Evolutionary conservation across 1,140 invertebrate genomes (phyloP), one percentile per base, ranked within the genome.

Genomic region (Mylabris phalerata): DNA sequence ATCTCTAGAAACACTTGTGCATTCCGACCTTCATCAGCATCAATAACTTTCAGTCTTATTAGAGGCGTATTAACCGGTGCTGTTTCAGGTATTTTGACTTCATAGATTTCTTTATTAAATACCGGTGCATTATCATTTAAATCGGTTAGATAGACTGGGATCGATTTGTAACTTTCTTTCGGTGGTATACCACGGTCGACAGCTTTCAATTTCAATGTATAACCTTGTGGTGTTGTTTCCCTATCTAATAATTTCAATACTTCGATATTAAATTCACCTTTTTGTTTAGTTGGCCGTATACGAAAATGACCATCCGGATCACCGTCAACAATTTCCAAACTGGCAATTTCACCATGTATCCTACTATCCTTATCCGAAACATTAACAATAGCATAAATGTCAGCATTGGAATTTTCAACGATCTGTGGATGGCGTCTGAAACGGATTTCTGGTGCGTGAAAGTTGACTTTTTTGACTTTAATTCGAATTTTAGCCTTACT

Each of bases 331-430:
- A 98, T 95, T 63, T 91, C 86, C n/a, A 98, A 77, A 43, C 78
- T 80, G 9, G 82, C 82, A 32, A 97, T 90, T 65, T 89, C 78
- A 0, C 94, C 95, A 72, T 93, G 89, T 3, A 84, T 77, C 0
- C 93, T 93, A 38, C 77, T 75, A 73, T 98, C 95, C 11, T 81
- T 78, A 71, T 98, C 94, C 9, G 81, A 80, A 0, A 95, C 89
- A 13, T 83, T 82, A 2, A 98, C 84, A 42, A 97, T 93, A 0
- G 93, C 94, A 71, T 94, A 96, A 50, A 93, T 89, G 67, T 92
- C 84, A 0, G 88, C 84, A 62, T 89, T 87, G 0, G 90, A 88
- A 57, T 93, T 87, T 64, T 95, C 91, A 4, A 89, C 79, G 19
- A 95, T 83, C 57, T 89, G 84, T 0, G 90, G 89, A 61, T 95